phyloP scores from a whole-genome alignment of 1,140 invertebrate species.

The Aphis craccivora region DNA sequence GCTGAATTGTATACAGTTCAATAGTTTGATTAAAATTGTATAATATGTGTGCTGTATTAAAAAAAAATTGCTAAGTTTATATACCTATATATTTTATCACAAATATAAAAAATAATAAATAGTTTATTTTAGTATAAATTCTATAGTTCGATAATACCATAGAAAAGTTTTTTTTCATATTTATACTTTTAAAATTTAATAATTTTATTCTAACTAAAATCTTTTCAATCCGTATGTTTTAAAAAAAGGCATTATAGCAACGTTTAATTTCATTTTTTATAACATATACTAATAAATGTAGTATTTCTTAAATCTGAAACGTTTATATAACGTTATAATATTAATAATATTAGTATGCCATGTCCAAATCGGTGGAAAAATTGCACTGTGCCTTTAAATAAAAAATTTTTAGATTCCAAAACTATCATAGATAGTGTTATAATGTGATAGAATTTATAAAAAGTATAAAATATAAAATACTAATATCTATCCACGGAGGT shows the following conservation, averaged over 20 bases:
- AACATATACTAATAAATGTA: not conserved
- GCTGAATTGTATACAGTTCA: not conserved
- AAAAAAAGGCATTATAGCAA: not conserved
- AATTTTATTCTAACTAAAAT: not conserved
- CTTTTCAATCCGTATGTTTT: not conserved
- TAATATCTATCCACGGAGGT: not conserved
- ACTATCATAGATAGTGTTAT: no score
- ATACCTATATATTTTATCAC: not conserved
- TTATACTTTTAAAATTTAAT: not conserved
- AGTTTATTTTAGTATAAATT: not conserved
- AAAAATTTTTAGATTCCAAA: not conserved
- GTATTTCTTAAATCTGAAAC: not conserved
- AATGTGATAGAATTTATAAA: no score
- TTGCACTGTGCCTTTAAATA: not conserved
- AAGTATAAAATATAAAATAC: not conserved
- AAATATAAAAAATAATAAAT: not conserved
- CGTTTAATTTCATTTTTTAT: not conserved
- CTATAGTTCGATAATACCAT: not conserved
- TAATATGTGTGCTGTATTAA: not conserved
- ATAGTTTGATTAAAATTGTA: not conserved
- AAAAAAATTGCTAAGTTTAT: not conserved
- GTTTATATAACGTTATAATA: not conserved
- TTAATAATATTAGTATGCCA: not conserved
- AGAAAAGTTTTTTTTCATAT: not conserved
- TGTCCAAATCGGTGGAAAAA: not conserved